Base-by-base conservation (phyloP, 53 echinoderm and acorn worm genomes). In the Paelopatides confundens region DNA sequence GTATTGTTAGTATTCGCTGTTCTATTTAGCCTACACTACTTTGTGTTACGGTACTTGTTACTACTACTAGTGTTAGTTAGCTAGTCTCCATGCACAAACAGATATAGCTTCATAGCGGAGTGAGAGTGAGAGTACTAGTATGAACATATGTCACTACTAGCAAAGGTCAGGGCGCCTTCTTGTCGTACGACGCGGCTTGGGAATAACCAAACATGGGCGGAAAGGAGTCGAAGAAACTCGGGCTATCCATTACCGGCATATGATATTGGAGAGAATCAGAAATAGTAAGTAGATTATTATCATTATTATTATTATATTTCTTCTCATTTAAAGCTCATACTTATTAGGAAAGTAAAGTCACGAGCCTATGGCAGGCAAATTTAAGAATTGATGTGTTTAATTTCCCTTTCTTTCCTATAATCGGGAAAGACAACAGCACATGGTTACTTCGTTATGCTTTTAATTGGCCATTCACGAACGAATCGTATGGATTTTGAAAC, bases 121-220 rank as follows among this genome's bases (percentile, higher is more conserved):
- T n/a, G n/a, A n/a, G n/a, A n/a, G n/a, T n/a, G n/a, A n/a, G n/a
- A n/a, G n/a, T 30, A 36, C n/a, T 33, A 74, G 7, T 74, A 39
- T 74, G 74, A 74, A 28, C 74, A 74, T 39, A 74, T 74, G 74
- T 74, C 74, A 74, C 74, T 74, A 40, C 26, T 39, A 39, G n/a
- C 74, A 74, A 74, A 74, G 74, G 74, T 74, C 74, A 74, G 58
- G 18, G 0, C 58, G 58, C 58, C 67, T 27, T 74, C 37, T 74
- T 68, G 34, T 68, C 74, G 74, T 74, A 74, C 74, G 74, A 74
- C 40, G 39, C 74, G 26, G 23, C 40, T 74, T 28, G 74, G 74
- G 74, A 74, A 74, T 74, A 74, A 27, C 47, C 35, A 74, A 74
- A 46, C 74, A 74, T 39, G 74, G 74, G 74, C 74, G 74, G 74